Percentiles rank a stretch among this genome's conserved stretches.
Evolutionary conservation across 2,113 vertebrate genomes (phyloP).

Genomic region (Glareola pratincola): DNA sequence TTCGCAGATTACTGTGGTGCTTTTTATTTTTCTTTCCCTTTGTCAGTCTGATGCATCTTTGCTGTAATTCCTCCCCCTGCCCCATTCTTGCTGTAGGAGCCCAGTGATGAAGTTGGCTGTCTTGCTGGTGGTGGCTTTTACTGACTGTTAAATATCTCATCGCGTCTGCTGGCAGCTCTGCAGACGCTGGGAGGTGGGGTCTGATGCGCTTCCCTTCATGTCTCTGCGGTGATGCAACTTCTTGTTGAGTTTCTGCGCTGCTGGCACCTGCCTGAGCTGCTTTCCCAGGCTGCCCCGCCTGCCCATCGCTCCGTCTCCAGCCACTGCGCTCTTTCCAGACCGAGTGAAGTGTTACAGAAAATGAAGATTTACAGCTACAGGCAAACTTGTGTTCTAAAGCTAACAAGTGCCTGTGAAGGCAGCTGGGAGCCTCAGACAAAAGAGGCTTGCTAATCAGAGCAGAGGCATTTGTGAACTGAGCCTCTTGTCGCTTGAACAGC

Average conservation of each 20-base stretch:
- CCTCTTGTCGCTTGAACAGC: not conserved
- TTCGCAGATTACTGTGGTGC: not conserved
- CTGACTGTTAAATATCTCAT: not conserved
- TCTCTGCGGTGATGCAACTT: slow-evolving; percentile 1
- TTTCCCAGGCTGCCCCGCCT: slow-evolving; percentile 15
- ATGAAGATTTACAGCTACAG: not conserved
- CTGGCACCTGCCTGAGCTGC: not conserved
- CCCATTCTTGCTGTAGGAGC: not conserved
- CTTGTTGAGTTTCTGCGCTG: not conserved
- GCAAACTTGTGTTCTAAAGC: not conserved
- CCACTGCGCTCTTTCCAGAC: not conserved
- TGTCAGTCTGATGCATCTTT: not conserved
- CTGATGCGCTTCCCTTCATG: not conserved
- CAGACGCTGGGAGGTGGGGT: not conserved
- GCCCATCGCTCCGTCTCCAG: not conserved
- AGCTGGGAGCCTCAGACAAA: not conserved
- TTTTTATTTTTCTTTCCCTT: too few relatives aligned
- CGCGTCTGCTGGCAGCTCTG: not conserved
- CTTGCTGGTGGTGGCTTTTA: not conserved
- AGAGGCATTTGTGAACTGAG: not conserved
- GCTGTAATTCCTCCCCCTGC: not conserved
- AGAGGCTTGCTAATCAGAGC: not conserved
- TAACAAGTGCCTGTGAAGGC: not conserved
- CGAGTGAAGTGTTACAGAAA: not conserved
- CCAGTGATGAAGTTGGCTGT: not conserved